A percentile compares a stretch with the other conserved stretches of the same genome.
phyloP scores from a whole-genome alignment of 2,888 invertebrate species.

The Criorhina ranunculi region DNA sequence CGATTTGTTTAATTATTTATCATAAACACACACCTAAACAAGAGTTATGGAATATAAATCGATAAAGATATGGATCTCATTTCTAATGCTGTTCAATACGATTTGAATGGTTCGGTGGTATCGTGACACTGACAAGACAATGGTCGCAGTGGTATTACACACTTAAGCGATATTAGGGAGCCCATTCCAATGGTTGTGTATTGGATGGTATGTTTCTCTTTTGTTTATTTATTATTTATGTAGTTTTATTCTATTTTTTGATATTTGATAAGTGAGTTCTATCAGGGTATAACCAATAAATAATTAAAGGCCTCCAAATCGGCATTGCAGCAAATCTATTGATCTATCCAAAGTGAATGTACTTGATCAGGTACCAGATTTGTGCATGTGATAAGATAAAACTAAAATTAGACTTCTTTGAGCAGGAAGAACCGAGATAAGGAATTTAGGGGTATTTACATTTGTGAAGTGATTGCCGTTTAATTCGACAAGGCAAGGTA shows the following conservation, averaged over 20 bases:
- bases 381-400: conserved; percentile 24
- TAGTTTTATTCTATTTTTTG: conserved; percentile 20
- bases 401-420: not conserved
- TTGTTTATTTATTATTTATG: conserved; percentile 1
- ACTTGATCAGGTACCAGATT: conserved; percentile 5
- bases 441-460: too few species aligned
- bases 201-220: not conserved
- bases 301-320: not conserved
- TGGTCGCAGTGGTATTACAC: not conserved
- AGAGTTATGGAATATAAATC: conserved; percentile 24
- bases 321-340: not conserved
- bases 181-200: not conserved
- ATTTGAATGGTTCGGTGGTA: conserved; percentile 19
- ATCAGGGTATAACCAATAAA: not conserved
- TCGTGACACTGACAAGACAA: conserved; percentile 13
- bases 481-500: too few species aligned
- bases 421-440: not conserved
- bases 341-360: not conserved
- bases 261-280: not conserved
- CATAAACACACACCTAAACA: not conserved
- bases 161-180: conserved; percentile 8
- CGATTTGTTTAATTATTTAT: conserved; percentile 33
- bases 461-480: too few species aligned
- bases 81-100: conserved; percentile 20
- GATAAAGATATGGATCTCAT: conserved; percentile 44